Conservation (phyloP, 2,888 invertebrate genomes). For the Diplolepis rosae region DNA sequence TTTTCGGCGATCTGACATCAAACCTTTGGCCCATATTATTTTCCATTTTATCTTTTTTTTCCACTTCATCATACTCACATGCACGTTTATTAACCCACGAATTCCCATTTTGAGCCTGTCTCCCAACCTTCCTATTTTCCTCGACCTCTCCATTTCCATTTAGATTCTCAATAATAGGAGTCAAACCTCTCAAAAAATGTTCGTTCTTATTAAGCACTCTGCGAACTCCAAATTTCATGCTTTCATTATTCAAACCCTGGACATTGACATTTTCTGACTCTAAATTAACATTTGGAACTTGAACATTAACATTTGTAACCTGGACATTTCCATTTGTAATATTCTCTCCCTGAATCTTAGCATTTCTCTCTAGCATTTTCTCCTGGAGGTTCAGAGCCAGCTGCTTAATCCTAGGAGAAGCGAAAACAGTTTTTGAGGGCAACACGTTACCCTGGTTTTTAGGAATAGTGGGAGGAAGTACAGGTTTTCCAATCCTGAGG, state of each 20-base stretch:
- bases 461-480: conserved; percentile 29
- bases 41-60: not conserved
- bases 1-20: conserved; percentile 45
- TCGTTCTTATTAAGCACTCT: not conserved
- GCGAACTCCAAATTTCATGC: conserved; percentile 34
- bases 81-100: not conserved
- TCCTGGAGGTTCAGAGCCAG: conserved; percentile 55
- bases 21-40: not conserved
- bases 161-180: conserved; percentile 22
- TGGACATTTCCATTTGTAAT: conserved; percentile 19
- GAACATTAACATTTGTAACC: not conserved
- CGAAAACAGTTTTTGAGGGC: conserved; percentile 51
- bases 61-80: conserved; percentile 10
- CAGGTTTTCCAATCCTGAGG: conserved; percentile 5
- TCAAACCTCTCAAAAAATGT: not conserved
- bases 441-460: conserved; percentile 31
- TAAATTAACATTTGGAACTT: no score
- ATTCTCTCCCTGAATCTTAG: conserved; percentile 44
- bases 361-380: conserved; percentile 51
- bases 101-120: not conserved
- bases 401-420: conserved; percentile 53
- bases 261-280: conserved; percentile 40
- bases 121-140: conserved; percentile 5
- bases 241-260: conserved; percentile 40
- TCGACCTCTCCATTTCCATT: conserved; percentile 1